Evolutionary conservation across 2,888 invertebrate species (phyloP), one percentile per base, ranked within the genome.

Genomic region (Morpho achilles): DNA sequence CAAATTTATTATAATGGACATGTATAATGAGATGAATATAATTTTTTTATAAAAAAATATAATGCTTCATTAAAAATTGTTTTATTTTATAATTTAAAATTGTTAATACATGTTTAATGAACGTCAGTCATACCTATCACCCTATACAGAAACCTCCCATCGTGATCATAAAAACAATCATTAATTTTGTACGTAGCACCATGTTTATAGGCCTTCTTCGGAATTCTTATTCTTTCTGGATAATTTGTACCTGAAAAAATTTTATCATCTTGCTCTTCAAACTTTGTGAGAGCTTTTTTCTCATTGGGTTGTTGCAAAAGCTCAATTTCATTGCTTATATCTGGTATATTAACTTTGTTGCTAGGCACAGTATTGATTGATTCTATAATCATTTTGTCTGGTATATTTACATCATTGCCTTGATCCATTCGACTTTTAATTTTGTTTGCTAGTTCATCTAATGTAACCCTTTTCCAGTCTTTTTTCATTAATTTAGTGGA

Each of bases 131-230:
- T 92, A 61, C 95, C 95, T 64, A 95, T 93, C 50, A 96, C 94
- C 72, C 95, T 91, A 76, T 96, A 97, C 58, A 96, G 87, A 86
- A 96, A 96, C 75, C 89, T 91, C 0, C 96, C 96, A 87, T 96
- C 94, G 76, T 94, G 92, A 74, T 96, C 95, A 80, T 96, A 97
- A 77, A 93, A 97, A 69, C 95, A 94, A 80, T 96, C 95, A 64
- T 94, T 92, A 0, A 96, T 89, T 82, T 94, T 94, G 73, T 95
- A 96, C 7, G 94, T 94, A 48, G 91, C 93, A 39, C 94, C 94
- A 70, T 78, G 82, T 67, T 93, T 93, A 67, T 91, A 92, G 43
- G 93, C 86, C 54, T 93, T 91, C 68, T 91, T 92, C 4, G 96
- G 96, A 64, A 96, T 95, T 66, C 89, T 88, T 62, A 96, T 95